Conservation (phyloP, 2,888 invertebrate genomes). For the Platerodrilus igneus region DNA sequence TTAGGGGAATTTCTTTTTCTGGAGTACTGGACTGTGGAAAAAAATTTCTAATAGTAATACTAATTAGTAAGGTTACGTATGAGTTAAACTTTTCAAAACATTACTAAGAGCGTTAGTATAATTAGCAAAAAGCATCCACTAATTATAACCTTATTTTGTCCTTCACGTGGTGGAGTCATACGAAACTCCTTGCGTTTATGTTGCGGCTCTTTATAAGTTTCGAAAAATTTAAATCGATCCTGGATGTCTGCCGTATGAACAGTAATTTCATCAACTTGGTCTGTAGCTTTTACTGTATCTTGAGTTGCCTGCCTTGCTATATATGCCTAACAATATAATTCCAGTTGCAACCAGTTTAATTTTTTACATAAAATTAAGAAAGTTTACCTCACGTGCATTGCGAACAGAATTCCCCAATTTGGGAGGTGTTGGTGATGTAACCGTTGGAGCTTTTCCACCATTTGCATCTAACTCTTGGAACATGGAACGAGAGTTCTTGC, state of each 20-base stretch:
- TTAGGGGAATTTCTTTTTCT: conserved; percentile 68
- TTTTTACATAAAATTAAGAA: too few relatives aligned
- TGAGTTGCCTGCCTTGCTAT: conserved; percentile 54
- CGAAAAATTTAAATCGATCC: conserved; percentile 86
- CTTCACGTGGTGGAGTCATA: conserved; percentile 84
- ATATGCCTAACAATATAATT: conserved; percentile 39
- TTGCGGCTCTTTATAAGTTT: conserved; percentile 73
- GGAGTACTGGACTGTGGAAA: conserved; percentile 57
- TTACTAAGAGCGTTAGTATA: background rate
- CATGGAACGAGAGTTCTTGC: conserved; percentile 80
- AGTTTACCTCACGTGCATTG: conserved; percentile 50
- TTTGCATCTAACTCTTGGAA: conserved; percentile 83
- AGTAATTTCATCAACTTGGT: conserved; percentile 69
- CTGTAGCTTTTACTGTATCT: conserved; percentile 70
- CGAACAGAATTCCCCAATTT: conserved; percentile 57
- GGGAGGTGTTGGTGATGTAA: conserved; percentile 56
- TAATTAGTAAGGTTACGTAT: conserved; percentile 3
- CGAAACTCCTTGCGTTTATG: conserved; percentile 69
- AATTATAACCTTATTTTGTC: conserved; percentile 58
- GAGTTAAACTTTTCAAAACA: conserved; percentile 5
- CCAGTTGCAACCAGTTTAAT: too few relatives aligned
- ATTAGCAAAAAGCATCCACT: background rate
- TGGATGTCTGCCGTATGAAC: conserved; percentile 79
- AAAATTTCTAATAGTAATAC: background rate
- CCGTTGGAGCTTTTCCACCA: conserved; percentile 58